Conservation (phyloP, 2,888 invertebrate species). For the Lycophotia porphyrea region DNA sequence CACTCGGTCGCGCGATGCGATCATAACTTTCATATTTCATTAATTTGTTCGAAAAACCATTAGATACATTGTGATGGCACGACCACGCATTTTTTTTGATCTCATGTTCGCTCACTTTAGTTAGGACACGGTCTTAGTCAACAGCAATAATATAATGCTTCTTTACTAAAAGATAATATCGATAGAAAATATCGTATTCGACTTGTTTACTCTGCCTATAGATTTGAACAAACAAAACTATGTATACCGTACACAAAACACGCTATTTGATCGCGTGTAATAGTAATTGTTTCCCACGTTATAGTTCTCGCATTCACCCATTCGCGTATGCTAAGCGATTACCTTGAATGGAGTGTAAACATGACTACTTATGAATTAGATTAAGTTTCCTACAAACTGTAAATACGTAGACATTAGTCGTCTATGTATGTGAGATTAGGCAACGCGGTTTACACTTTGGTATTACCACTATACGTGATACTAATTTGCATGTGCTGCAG, state of each 20-base stretch:
- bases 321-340: not conserved
- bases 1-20: not conserved
- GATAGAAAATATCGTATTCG: not conserved
- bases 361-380: constrained; percentile 1
- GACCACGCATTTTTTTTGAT: not conserved
- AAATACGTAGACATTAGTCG: not conserved
- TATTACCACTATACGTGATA: not conserved
- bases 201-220: not conserved
- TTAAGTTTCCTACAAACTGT: not conserved
- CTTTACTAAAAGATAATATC: not conserved
- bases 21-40: not conserved
- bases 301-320: constrained; percentile 1
- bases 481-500: not conserved
- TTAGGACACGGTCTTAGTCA: not conserved
- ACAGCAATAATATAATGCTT: not conserved
- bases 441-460: not conserved
- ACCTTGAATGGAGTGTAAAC: constrained; percentile 6
- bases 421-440: not conserved
- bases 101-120: not conserved
- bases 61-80: not conserved
- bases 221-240: not conserved
- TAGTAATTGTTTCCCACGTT: not conserved
- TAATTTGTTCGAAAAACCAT: not conserved
- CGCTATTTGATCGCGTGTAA: constrained; percentile 4
- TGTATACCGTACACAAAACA: not conserved